Base-by-base conservation (phyloP, 2,113 vertebrate species). In the Motacilla alba region DNA sequence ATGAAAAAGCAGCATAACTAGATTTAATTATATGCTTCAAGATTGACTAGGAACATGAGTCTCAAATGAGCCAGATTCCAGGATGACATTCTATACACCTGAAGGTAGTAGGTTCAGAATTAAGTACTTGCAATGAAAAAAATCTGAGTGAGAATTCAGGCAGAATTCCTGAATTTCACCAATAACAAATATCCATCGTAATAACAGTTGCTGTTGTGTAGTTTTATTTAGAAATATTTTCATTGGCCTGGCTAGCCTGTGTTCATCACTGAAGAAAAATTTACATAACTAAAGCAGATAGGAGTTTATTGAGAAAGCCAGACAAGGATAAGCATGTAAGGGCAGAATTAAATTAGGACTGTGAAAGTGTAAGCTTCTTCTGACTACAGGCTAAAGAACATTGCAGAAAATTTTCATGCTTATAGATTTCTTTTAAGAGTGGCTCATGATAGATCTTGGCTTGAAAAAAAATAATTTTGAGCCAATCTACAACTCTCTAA, bases 321-420 rank as follows among this genome's bases (percentile, higher is more conserved):
- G 83, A 80, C n/a, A 91, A 87, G 60, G 67, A 87, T 78, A 94
- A 96, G 43, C 49, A 31, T 23, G 80, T 68, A 33, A 67, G 44
- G 44, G 47, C 23, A 92, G 96, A 97, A 96, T 81, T 53, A 79
- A 83, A 88, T 95, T 92, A 90, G 56, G 53, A 72, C 81, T 87
- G 68, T 92, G 82, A 66, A 95, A 62, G 41, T 63, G 66, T 86
- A 92, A 94, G 46, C n/a, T 87, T 9, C 50, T 91, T 95, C 46
- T 92, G 72, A 59, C 75, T 92, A 81, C 20, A 41, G 82, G 87
- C 87, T 81, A 86, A 90, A 89, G 6, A 70, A 21, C 28, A 2
- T 63, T 62, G 28, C 37, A 68, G 62, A 28, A 83, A 52, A 92
- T 87, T 90, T 95, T 93, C 49, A 64, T 89, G 79, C 55, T 56